These are phyloP conservation scores for Solenopsis fugax DNA, from an alignment of 1,140 invertebrate genomes.

Conservation along the genomic window DNA sequence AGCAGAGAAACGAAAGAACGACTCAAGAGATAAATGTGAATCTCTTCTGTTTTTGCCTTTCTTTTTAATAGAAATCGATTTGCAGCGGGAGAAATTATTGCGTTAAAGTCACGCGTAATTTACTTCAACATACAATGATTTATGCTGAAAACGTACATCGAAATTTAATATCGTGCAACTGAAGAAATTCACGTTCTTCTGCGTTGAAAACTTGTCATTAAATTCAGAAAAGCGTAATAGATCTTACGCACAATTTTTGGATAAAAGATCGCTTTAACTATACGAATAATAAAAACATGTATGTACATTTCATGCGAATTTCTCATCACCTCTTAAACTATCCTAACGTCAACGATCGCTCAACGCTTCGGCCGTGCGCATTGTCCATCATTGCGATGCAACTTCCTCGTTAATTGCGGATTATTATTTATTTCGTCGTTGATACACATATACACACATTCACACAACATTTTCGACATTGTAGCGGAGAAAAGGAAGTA, in stretches of 20 bases:
- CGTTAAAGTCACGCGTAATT: background rate
- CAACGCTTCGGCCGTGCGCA: slow-evolving; percentile 18
- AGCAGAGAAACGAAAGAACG: background rate
- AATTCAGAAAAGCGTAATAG: background rate
- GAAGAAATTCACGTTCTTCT: background rate
- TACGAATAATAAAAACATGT: background rate
- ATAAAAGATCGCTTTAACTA: background rate
- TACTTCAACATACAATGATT: background rate
- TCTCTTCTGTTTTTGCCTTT: background rate
- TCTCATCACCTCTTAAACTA: background rate
- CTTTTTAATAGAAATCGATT: background rate
- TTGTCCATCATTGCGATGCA: slow-evolving; percentile 21
- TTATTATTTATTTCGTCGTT: slow-evolving; percentile 32
- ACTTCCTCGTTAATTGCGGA: slow-evolving; percentile 43
- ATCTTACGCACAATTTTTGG: background rate
- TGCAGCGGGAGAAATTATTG: background rate
- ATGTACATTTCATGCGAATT: background rate
- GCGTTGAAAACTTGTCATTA: background rate
- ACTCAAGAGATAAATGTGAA: background rate
- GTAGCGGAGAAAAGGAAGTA: slow-evolving; percentile 41
- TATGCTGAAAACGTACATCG: background rate
- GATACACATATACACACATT: background rate
- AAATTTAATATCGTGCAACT: background rate
- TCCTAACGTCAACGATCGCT: background rate
- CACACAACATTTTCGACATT: slow-evolving; percentile 41